Evolutionary conservation across 2,888 invertebrate species (phyloP), one percentile per base, ranked within the genome.

Genomic region (Ochlodes sylvanus): DNA sequence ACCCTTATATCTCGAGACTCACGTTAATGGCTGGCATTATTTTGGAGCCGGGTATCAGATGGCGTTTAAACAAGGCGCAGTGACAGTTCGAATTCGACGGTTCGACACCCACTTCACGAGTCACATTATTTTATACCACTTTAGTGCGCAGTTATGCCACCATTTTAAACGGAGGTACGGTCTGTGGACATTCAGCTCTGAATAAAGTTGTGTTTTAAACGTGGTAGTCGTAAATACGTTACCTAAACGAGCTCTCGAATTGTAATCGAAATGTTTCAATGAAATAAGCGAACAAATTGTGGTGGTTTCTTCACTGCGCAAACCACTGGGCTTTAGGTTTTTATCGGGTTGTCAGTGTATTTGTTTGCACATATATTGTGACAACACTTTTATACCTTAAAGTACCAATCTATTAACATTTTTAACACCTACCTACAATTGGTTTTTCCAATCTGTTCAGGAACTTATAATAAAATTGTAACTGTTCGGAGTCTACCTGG

Each of bases 21-120:
- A 81, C 79, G 75, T 80, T 86, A 89, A 88, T 85, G 84, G 83
- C 72, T 70, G 74, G 79, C 77, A 81, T 87, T 85, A 87, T 87
- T 85, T 86, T 76, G 79, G 78, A 73, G 76, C 79, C 72, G 69
- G 73, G 76, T 81, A 84, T 85, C 84, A 78, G 81, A 81, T 82
- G 77, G 73, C 77, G 70, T 76, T 77, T 75, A 76, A 77, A 76
- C 77, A 75, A 76, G 76, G 74, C 73, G 74, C 71, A 74, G 71
- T 73, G 83, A 83, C 83, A 81, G 81, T 76, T 80, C 76, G 79
- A 81, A 80, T 79, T 79, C 79, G 80, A 79, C 74, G 74, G 75
- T 75, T 78, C 79, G 79, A 79, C 79, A 78, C 77, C 70, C 71
- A 71, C 69, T 72, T 58, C 77, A 75, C 78, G 80, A 83, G 79